Evolutionary conservation across 1,140 invertebrate genomes (phyloP).

Genomic region (Papilio polytes): DNA sequence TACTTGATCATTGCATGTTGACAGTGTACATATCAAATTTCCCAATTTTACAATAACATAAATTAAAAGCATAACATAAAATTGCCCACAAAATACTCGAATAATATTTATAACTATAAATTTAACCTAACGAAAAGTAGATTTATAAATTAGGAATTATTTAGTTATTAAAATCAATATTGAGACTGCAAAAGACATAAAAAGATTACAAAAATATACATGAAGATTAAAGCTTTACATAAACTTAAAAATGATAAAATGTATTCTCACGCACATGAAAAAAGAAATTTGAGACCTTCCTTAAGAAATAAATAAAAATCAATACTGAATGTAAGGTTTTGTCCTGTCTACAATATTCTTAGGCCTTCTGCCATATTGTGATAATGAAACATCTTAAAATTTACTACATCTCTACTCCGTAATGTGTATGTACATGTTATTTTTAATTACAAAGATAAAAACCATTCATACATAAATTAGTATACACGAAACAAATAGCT

Average conservation of each 20-base stretch:
- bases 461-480: conserved; percentile 21
- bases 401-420: conserved; percentile 26
- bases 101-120: conserved; percentile 29
- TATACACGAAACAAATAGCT: conserved; percentile 2
- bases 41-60: conserved; percentile 34
- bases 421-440: conserved; percentile 35
- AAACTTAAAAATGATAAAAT: conserved; percentile 5
- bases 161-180: conserved; percentile 25
- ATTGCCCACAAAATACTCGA: background rate
- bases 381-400: conserved; percentile 24
- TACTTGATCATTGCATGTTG: conserved; percentile 37
- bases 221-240: conserved; percentile 33
- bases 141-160: conserved; percentile 21
- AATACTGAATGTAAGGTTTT: conserved; percentile 28
- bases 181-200: conserved; percentile 2
- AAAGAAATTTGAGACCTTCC: background rate
- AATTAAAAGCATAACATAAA: conserved; percentile 34
- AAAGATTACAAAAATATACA: background rate
- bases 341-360: conserved; percentile 29
- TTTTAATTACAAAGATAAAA: conserved; percentile 24
- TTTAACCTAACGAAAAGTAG: conserved; percentile 12
- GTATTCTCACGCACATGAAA: background rate
- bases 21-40: conserved; percentile 31
- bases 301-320: background rate
- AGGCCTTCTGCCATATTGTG: conserved; percentile 37